Percentiles rank a stretch among this genome's conserved stretches.
Evolutionary conservation across 2,797 vertebrate genomes (phyloP).

Genomic region (Sebastolobus alascanus): DNA sequence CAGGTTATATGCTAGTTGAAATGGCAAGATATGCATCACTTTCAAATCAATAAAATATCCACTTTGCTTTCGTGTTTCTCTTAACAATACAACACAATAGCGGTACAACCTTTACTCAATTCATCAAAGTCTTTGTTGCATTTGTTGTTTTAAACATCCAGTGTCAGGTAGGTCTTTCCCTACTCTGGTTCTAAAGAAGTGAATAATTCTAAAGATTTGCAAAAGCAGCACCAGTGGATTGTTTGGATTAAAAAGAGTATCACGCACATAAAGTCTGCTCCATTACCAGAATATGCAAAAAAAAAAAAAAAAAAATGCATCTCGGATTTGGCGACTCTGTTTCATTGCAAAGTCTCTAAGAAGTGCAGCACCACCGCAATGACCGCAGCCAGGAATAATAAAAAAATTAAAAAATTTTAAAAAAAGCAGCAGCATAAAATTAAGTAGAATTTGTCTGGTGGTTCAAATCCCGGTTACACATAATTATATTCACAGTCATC

Average conservation of each 20-base stretch:
- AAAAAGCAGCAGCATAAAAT: slow-evolving; percentile 21
- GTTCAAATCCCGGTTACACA: slow-evolving; percentile 34
- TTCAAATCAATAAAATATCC: slow-evolving; percentile 37
- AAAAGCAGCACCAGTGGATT: not conserved
- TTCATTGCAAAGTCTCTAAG: slow-evolving; percentile 5
- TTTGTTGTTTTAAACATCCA: slow-evolving; percentile 25
- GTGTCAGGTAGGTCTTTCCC: slow-evolving; percentile 34
- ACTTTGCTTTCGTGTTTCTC: slow-evolving; percentile 2
- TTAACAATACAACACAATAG: not conserved
- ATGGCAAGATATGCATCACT: slow-evolving; percentile 32
- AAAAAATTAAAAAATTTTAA: not conserved
- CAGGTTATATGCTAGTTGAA: slow-evolving; percentile 6
- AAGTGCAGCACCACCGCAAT: not conserved
- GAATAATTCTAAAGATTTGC: slow-evolving; percentile 17
- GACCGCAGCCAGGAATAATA: not conserved
- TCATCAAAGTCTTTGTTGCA: slow-evolving; percentile 23
- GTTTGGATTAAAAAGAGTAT: slow-evolving; percentile 15
- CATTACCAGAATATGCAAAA: not conserved
- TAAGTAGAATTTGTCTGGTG: slow-evolving; percentile 18
- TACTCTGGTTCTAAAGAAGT: not conserved
- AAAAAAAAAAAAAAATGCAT: not conserved
- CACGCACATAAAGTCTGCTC: not conserved
- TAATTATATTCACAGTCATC: slow-evolving; percentile 47
- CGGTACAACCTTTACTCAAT: slow-evolving; percentile 1
- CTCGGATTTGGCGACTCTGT: not conserved